Conservation (phyloP, 64 coral and sea anemone species). For the Hydrozoanthus tunicans region DNA sequence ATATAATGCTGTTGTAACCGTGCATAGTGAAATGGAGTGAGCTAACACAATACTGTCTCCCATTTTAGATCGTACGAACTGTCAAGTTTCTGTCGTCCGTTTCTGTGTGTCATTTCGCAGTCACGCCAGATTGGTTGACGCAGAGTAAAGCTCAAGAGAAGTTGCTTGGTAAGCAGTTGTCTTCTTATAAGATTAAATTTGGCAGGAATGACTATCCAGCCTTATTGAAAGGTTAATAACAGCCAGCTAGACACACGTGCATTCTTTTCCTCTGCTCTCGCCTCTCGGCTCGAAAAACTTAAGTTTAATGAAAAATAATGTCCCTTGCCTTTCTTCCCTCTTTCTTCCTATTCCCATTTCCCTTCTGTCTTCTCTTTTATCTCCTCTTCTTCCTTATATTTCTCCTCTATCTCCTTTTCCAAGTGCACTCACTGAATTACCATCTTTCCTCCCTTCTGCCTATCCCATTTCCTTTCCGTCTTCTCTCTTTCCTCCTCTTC, state of each 20-base stretch:
- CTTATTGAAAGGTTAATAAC: too few relatives aligned
- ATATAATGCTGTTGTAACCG: too few relatives aligned
- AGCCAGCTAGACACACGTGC: too few relatives aligned
- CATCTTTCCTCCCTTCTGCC: background rate
- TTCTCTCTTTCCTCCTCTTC: background rate
- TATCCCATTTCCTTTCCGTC: background rate
- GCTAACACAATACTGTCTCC: background rate
- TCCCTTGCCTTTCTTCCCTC: background rate
- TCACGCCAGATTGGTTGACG: conserved; percentile 82
- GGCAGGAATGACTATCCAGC: too few relatives aligned
- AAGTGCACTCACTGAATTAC: background rate
- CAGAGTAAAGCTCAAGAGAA: conserved; percentile 62
- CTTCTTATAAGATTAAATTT: background rate
- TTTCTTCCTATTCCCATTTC: background rate
- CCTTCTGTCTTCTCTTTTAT: background rate
- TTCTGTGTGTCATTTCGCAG: conserved; percentile 67
- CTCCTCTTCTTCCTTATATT: background rate
- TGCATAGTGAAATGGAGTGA: background rate
- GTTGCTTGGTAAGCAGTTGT: conserved; percentile 62
- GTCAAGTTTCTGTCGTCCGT: conserved; percentile 88
- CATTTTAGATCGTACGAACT: conserved; percentile 86
- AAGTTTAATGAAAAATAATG: background rate
- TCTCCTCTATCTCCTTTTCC: background rate
- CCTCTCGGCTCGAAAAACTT: too few relatives aligned
- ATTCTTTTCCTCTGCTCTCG: too few relatives aligned